These are phyloP conservation scores for Melanchra persicariae DNA, from an alignment of 2,888 invertebrate genomes.

Conservation along the genomic window DNA sequence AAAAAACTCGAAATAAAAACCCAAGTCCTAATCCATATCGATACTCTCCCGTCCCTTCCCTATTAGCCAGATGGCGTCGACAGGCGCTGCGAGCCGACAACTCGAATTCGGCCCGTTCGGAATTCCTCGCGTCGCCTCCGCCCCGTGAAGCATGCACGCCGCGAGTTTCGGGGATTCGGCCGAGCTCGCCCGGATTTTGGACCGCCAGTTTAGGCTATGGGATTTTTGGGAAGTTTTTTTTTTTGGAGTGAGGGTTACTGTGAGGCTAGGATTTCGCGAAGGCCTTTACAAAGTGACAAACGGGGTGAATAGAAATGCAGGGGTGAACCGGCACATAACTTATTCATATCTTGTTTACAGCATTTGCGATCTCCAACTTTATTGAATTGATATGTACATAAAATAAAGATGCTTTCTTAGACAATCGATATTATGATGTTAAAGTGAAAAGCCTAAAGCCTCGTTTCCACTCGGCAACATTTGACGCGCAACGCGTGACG, in stretches of 20 bases:
- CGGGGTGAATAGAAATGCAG: no score
- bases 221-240: constrained; percentile 3
- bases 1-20: no score
- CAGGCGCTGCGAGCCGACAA: constrained; percentile 83
- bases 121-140: constrained; percentile 86
- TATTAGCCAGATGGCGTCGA: constrained; percentile 87
- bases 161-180: constrained; percentile 66
- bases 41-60: constrained; percentile 68
- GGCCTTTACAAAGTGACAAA: background rate
- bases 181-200: constrained; percentile 48
- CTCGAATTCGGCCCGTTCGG: constrained; percentile 84
- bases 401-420: no score
- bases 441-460: no score
- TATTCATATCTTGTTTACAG: no score
- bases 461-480: no score
- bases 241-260: background rate
- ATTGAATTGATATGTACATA: no score
- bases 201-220: background rate
- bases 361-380: no score
- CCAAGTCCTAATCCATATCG: constrained; percentile 50
- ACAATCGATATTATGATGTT: no score
- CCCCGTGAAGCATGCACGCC: constrained; percentile 81
- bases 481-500: no score
- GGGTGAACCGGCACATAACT: no score
- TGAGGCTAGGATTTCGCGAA: background rate